phyloP scores from a whole-genome alignment of 1,140 invertebrate species.

The Ctenoplectra terminalis region DNA sequence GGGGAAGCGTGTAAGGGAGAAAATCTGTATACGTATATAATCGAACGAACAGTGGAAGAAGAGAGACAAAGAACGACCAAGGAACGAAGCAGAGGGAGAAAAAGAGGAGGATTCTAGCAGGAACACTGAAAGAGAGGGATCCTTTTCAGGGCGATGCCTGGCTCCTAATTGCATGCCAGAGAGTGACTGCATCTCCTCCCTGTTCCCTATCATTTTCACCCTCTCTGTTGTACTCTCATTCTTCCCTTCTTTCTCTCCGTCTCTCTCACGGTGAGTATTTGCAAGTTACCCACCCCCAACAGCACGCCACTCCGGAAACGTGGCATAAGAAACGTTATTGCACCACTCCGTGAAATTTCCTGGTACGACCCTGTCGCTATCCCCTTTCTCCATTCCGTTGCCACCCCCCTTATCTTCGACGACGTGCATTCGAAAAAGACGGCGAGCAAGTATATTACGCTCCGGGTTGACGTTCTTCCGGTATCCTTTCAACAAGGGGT shows the following conservation, averaged over 20 bases:
- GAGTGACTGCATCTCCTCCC: constrained; percentile 65
- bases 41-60: constrained; percentile 22
- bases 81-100: not conserved
- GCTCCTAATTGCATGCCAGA: constrained; percentile 68
- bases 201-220: constrained; percentile 25
- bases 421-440: constrained; percentile 59
- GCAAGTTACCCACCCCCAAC: constrained; percentile 44
- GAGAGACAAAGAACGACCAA: not conserved
- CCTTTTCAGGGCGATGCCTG: constrained; percentile 52
- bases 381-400: constrained; percentile 32
- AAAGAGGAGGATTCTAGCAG: not conserved
- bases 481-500: constrained; percentile 47
- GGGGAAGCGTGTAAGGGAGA: not conserved
- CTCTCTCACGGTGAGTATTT: constrained; percentile 49
- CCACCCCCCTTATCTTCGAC: constrained; percentile 38
- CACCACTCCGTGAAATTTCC: constrained; percentile 66
- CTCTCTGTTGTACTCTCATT: constrained; percentile 32
- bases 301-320: constrained; percentile 65
- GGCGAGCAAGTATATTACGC: constrained; percentile 60
- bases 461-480: constrained; percentile 42
- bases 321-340: constrained; percentile 68
- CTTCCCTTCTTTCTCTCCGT: no score
- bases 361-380: constrained; percentile 54
- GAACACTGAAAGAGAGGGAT: constrained; percentile 47
- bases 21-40: constrained; percentile 33